A percentile compares a stretch with the other conserved stretches of the same genome.
These are phyloP conservation scores for Seira ritae DNA, from an alignment of 2,888 invertebrate species.

Conservation along the genomic window DNA sequence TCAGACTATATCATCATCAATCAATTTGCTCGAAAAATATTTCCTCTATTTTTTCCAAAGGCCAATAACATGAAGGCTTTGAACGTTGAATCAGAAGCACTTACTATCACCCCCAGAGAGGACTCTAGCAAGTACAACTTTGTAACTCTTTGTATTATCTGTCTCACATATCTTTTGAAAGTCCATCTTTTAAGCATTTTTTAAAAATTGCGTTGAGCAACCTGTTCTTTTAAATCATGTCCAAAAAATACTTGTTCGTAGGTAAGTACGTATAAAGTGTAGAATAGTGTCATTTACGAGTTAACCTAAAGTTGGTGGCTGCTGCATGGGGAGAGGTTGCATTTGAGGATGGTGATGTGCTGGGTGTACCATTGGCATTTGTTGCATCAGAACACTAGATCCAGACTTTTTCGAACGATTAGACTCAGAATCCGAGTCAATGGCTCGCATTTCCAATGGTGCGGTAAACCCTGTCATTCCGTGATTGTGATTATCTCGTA, in stretches of 20 bases:
- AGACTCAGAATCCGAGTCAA: conserved; percentile 72
- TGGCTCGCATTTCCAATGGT: conserved; percentile 70
- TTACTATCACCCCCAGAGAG: too few species aligned
- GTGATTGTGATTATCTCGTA: conserved; percentile 71
- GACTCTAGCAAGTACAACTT: neutral
- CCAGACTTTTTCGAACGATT: conserved; percentile 71
- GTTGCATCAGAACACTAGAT: conserved; percentile 71
- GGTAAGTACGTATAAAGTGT: neutral
- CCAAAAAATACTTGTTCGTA: neutral
- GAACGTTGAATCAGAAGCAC: neutral
- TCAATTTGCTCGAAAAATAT: conserved; percentile 14
- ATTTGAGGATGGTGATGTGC: conserved; percentile 56
- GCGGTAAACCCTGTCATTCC: conserved; percentile 71
- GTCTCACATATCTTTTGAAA: neutral
- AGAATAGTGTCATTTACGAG: neutral
- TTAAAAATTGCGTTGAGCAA: conserved; percentile 11
- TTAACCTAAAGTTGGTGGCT: conserved; percentile 46
- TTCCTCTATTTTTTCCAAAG: conserved; percentile 13
- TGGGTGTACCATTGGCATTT: conserved; percentile 63
- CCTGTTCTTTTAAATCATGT: conserved; percentile 5
- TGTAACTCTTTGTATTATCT: neutral
- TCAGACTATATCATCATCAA: too few species aligned
- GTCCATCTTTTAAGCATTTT: too few species aligned
- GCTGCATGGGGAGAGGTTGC: conserved; percentile 42
- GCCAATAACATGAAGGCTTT: conserved; percentile 45